A percentile compares a stretch with the other conserved stretches of the same genome.
Evolutionary conservation across 2,113 vertebrate genomes (phyloP).

Genomic region (Cricetomys ansorgei): DNA sequence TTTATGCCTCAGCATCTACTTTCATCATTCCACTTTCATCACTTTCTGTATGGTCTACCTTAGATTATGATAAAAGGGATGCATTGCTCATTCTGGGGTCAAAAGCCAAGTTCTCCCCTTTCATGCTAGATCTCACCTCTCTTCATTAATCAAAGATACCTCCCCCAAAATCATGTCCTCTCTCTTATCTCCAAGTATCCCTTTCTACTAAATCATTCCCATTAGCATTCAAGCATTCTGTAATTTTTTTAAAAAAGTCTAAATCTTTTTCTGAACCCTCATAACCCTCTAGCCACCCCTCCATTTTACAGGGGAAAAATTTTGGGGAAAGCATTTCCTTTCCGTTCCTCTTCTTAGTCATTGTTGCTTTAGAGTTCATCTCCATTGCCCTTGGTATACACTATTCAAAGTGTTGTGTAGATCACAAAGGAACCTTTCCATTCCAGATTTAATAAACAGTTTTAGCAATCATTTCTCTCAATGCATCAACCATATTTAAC

Average conservation of each 20-base stretch:
- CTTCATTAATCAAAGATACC: slow-evolving; percentile 29
- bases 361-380: not conserved
- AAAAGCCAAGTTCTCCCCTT: slow-evolving; percentile 20
- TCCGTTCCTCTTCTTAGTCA: not conserved
- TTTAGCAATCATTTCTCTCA: slow-evolving; percentile 29
- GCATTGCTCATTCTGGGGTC: not conserved
- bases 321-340: not conserved
- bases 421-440: slow-evolving; percentile 35
- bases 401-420: not conserved
- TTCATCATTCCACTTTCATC: not conserved
- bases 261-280: not conserved
- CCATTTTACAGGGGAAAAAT: not conserved
- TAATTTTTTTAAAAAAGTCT: not conserved
- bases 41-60: not conserved
- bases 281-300: not conserved
- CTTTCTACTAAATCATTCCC: slow-evolving; percentile 26
- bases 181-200: not conserved
- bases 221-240: not conserved
- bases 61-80: not conserved
- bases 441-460: not conserved
- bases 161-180: not conserved
- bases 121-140: not conserved
- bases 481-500: not conserved
- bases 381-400: not conserved
- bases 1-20: not conserved